Evolutionary conservation across 2,888 invertebrate species (phyloP), one percentile per base, ranked within the genome.

Genomic region (Copidosoma aretas): DNA sequence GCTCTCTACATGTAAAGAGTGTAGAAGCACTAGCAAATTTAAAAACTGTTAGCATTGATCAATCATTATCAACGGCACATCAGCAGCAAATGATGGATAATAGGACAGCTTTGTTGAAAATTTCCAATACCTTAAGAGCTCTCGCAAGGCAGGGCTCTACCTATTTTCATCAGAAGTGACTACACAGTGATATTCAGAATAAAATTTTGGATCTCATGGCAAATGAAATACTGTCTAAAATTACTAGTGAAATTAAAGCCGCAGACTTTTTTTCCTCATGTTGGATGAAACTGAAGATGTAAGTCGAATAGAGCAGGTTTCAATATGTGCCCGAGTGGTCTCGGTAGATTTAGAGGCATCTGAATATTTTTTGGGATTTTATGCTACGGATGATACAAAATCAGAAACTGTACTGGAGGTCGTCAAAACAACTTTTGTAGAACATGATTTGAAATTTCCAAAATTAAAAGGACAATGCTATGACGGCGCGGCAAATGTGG

Each of bases 401-500:
- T 39, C 64, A 17, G 57, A 67, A 19, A 57, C 59, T 24, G 25
- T 68, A 32, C 46, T 59, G 60, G 17, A 52, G 53, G 3, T 56
- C 63, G 15, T 25, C 54, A 21, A 51, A 54, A 51, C 60, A 64
- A 19, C 46, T 64, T 41, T 53, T 71, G 21, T 54, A 32, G n/a
- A 52, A 22, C 53, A 51, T 46, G 41, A 46, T 12, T 60, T 66
- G 32, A 46, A 49, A 24, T 51, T 71, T 14, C 19, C 22, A 15
- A 57, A 74, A 51, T 54, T 68, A n/a, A 59, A 67, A 60, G 72
- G 74, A 5, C 72, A 72, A 56, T 74, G 73, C 61, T 72, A 64
- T 58, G 73, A 72, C 57, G 74, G 74, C 10, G 73, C 73, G 17
- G 22, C 67, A 14, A 74, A 74, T 46, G 60, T 73, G 43, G 64